A percentile compares a stretch with the other conserved stretches of the same genome.
Conservation (phyloP, 1,140 invertebrate species). For the Thaumatotibia leucotreta region DNA sequence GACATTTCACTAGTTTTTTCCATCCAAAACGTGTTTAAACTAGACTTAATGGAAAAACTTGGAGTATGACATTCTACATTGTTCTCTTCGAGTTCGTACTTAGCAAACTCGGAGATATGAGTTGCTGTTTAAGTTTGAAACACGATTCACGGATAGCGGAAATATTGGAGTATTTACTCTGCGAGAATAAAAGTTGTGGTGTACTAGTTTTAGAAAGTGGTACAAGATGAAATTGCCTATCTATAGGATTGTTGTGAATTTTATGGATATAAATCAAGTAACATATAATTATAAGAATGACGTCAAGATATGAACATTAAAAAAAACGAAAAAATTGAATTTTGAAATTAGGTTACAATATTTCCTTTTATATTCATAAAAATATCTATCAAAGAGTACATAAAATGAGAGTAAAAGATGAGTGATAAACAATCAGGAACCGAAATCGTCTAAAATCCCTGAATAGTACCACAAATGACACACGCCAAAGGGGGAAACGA, state of each 20-base stretch:
- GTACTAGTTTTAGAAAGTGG: background rate
- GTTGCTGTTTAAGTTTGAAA: background rate
- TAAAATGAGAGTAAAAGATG: too few relatives aligned
- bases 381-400: too few relatives aligned
- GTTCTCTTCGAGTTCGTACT: background rate
- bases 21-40: background rate
- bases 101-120: background rate
- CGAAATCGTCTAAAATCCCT: background rate
- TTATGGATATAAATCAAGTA: too few relatives aligned
- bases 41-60: constrained; percentile 2
- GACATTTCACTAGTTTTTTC: constrained; percentile 18
- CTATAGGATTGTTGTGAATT: too few relatives aligned
- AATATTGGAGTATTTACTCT: background rate
- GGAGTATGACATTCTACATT: background rate
- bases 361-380: too few relatives aligned
- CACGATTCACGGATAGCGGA: background rate
- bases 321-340: background rate
- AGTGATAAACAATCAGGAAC: background rate
- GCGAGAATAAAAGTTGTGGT: background rate
- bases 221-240: background rate
- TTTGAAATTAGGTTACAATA: background rate
- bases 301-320: too few relatives aligned
- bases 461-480: background rate
- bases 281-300: too few relatives aligned
- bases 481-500: background rate